Evolutionary conservation across 2,888 invertebrate species (phyloP), one percentile per base, ranked within the genome.

Genomic region (Dynastes grantii): DNA sequence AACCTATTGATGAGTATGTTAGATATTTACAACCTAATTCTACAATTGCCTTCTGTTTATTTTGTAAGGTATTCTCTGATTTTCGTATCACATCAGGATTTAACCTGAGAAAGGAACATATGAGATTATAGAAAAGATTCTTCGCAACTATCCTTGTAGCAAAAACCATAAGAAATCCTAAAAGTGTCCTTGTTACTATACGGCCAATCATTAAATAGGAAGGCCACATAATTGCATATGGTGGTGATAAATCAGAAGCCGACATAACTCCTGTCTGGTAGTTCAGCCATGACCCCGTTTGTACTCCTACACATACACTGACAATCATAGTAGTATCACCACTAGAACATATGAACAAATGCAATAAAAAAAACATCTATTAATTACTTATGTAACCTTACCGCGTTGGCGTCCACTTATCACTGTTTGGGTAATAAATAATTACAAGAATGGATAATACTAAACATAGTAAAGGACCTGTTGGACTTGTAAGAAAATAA

Each of bases 331-430:
- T 93, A 0, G 97, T 97, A 88, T 98, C 97, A 32, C 97, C 96
- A 86, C 97, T 95, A 89, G 6, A 91, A 91, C 40, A 79, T 11
- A 45, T 0, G 11, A 45, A 45, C 11, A 45, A 45, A 45, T 11
- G 45, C 45, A 45, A 5, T 16, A 32, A 4, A 4, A 32, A 5
- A 5, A 32, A 32, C 32, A 4, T 32, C 0, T 32, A 32, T 32
- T 4, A 32, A 32, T 32, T 32, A 32, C 5, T 1, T 6, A 75
- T 61, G 6, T 65, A 9, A 45, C 22, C 71, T 86, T 89, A 95
- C 95, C 95, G 93, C 22, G 97, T 97, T 6, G 97, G 97, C 76
- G 96, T 97, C 97, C 97, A 97, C 85, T 93, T 94, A 83, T 95
- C 94, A 73, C 95, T 93, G 81, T 93, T 92, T 0, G 97, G 98